phyloP scores from a whole-genome alignment of 2,888 invertebrate species.

The Junonia oenone region DNA sequence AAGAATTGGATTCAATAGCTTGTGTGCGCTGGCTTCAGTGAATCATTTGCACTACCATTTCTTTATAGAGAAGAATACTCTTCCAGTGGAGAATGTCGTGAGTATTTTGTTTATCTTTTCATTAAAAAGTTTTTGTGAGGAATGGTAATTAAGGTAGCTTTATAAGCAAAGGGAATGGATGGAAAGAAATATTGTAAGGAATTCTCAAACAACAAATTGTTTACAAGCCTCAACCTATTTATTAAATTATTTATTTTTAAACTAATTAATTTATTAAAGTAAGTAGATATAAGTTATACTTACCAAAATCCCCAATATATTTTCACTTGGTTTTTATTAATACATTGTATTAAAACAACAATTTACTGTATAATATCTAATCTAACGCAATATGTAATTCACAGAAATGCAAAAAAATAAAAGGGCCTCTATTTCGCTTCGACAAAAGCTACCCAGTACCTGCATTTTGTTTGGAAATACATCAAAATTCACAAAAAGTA shows the following conservation, averaged over 20 bases:
- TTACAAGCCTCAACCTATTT: too few relatives aligned
- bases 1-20: constrained; percentile 89
- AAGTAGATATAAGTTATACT: not conserved
- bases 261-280: too few relatives aligned
- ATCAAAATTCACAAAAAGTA: constrained; percentile 42
- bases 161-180: too few relatives aligned
- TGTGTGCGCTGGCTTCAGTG: constrained; percentile 92
- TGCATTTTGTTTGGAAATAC: constrained; percentile 84
- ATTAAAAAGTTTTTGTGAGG: not conserved
- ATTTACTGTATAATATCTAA: too few relatives aligned
- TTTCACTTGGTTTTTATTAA: not conserved
- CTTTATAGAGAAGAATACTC: constrained; percentile 79
- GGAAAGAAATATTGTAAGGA: too few relatives aligned
- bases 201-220: too few relatives aligned
- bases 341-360: too few relatives aligned
- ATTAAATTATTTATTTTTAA: too few relatives aligned
- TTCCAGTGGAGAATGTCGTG: constrained; percentile 83
- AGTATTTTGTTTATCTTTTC: constrained; percentile 36
- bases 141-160: too few relatives aligned
- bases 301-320: not conserved
- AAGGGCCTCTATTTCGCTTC: constrained; percentile 72
- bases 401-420: constrained; percentile 77
- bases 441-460: constrained; percentile 78
- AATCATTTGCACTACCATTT: constrained; percentile 94
- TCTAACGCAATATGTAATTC: constrained; percentile 43